Base-by-base conservation (phyloP, 23 tunicate genomes). In the Clavelina lepadiformis region DNA sequence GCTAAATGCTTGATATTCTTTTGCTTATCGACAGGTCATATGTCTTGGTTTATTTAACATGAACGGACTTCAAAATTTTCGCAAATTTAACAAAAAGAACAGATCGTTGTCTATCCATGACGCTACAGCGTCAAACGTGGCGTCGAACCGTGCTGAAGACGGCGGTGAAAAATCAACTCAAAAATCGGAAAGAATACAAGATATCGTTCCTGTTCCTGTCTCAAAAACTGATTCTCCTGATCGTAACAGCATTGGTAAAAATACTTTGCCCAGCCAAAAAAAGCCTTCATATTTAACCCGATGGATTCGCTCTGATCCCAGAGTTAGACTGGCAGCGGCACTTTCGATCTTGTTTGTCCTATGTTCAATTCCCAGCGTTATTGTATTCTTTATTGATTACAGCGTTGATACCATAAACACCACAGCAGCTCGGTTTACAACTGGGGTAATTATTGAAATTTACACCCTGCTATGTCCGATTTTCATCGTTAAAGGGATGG, bases 381-480 rank as follows among this genome's bases (percentile, higher is more conserved):
- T 70, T 33, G 56, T 46, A 23, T 70, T 80, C 37, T 36, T 80
- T 21, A 24, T 80, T 28, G 86, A 80, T 46, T 46, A 62, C 6
- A 13, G 31, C 4, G 54, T 4, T 5, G 45, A 7, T 0, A 31
- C 38, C 0, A 19, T 68, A 32, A 21, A 28, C 59, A 35, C 68
- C 18, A 22, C 30, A 18, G 69, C 51, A 2, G 75, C 51, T 5
- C 55, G 66, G 29, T 11, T 58, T 22, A 18, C 44, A 19, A 28
- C 84, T 11, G 33, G 28, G 56, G 24, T 58, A 1, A 20, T 38
- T 36, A 47, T 71, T 3, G 66, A 70, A 2, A 2, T 80, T 50
- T 80, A 70, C 72, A 32, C 72, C n/a, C 54, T 80, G 21, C 15
- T 80, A 33, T 80, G 78, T 27, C 86, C 86, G 23, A 24, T 80